Base-by-base conservation (phyloP, 2,888 invertebrate genomes). In the Biston betularia region DNA sequence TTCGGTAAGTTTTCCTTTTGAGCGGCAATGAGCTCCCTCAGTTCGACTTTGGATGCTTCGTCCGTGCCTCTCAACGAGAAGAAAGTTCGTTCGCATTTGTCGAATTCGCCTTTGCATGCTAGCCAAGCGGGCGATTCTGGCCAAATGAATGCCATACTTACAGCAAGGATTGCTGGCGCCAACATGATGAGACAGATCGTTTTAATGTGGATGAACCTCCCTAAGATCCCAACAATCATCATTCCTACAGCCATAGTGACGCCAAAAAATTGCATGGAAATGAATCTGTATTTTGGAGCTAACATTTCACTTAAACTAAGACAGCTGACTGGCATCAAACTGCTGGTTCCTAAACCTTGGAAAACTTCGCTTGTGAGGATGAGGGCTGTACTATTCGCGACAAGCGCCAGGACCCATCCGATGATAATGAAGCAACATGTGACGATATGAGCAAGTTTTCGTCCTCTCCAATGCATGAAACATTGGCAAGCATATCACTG, bases 41-140 rank as follows among this genome's bases (percentile, higher is more conserved):
- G 48, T 50, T 77, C 77, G 12, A 12, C 69, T 11, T 63, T 55
- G 0, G 76, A 68, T 42, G 48, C 44, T 0, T 69, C 67, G 14
- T 69, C 70, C 1, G 40, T 53, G 9, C 77, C 77, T 57, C 76
- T 68, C 24, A 77, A 40, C 72, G 71, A 65, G 33, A 49, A 38
- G 10, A 77, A 77, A 0, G 69, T 57, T 14, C 59, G 49, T 38
- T 72, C 71, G 34, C 76, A 76, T 69, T 67, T 65, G 0, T 72
- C 70, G 15, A 72, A 73, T 56, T 74, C 54, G 3, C 72, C 74
- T 63, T 65, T 75, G 15, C 56, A 72, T 6, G 77, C 77, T 6
- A 73, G 54, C 75, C 75, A 77, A 2, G 68, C 60, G 7, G 77
- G 77, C 9, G 77, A 75, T 50, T 77, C 75, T 0, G 76, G 75